Evolutionary conservation across 2,797 vertebrate species (phyloP), one percentile per base, ranked within the genome.

Genomic region (Sorex maritimensis): DNA sequence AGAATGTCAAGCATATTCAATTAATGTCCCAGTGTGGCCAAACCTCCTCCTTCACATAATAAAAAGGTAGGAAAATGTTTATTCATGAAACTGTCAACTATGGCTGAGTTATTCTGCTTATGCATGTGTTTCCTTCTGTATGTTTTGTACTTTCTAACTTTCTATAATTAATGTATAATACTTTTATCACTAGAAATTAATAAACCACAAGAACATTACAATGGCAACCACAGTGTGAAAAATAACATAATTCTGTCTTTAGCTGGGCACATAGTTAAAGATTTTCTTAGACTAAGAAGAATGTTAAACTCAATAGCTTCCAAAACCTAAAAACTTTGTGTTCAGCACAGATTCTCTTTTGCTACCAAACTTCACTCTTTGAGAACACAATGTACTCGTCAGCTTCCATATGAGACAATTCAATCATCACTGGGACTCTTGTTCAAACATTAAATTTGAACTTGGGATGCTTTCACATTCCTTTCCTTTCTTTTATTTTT

Each of bases 161-260:
- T 44, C 55, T 81, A 73, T 5, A 91, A 41, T 26, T 11, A 75
- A 44, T 41, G 4, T 30, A 34, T 52, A 73, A 49, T 61, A 46
- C 44, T 75, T 52, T 88, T 44, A 38, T 38, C 61, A 81, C 41
- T 88, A 83, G 41, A 55, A 85, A 71, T 19, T n/a, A 65, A 77
- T 72, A 58, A 65, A 71, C 49, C 10, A 81, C 86, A 30, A 63
- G 90, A 87, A 46, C 61, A 87, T 23, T 61, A 49, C 85, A 84
- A 61, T 81, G 4, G 1, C 11, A 61, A 30, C n/a, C 26, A 44
- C 30, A 30, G 1, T 23, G 0, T 72, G 65, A 84, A 73, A 52
- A 77, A 81, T 58, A 38, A 63, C 82, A 26, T 28, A 81, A 75
- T 80, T 91, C 58, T 61, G 52, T 49, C 6, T 17, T 4, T 24